phyloP scores from a whole-genome alignment of 2,888 invertebrate genomes.

The Pasiphila rectangulata region DNA sequence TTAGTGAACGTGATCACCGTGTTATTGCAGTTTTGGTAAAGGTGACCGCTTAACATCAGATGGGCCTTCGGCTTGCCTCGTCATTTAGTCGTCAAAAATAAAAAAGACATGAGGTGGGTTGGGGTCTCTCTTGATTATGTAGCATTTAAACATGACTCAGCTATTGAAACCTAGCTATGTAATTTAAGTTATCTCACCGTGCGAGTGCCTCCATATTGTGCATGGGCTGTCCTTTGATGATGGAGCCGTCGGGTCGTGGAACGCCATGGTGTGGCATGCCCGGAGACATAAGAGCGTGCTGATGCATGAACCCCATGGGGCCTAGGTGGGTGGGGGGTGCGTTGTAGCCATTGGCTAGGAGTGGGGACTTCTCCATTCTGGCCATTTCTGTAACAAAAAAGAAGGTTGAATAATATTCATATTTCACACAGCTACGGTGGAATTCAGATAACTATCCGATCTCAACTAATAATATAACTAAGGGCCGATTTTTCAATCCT shows the following conservation, averaged over 20 bases:
- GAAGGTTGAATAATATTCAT: too few relatives aligned
- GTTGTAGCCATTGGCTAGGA: constrained; percentile 96
- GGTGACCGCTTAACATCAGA: too few relatives aligned
- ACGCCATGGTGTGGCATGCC: constrained; percentile 92
- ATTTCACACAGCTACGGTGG: too few relatives aligned
- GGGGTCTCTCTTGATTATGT: neutral
- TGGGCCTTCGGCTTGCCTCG: too few relatives aligned
- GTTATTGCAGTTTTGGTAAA: too few relatives aligned
- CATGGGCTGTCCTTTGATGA: constrained; percentile 91
- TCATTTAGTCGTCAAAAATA: too few relatives aligned
- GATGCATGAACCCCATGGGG: constrained; percentile 97
- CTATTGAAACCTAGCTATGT: neutral
- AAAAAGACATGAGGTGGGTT: too few relatives aligned
- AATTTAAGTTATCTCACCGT: too few relatives aligned
- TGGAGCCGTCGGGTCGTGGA: constrained; percentile 90
- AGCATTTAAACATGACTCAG: neutral
- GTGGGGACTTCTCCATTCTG: constrained; percentile 94
- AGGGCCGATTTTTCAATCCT: too few relatives aligned
- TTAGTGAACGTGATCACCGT: too few relatives aligned
- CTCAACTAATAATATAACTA: too few relatives aligned
- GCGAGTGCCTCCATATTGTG: constrained; percentile 95
- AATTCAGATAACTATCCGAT: too few relatives aligned
- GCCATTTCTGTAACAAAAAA: constrained; percentile 87
- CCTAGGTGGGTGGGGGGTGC: constrained; percentile 94
- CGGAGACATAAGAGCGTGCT: constrained; percentile 94